Evolutionary conservation across 2,797 vertebrate genomes (phyloP), one percentile per base, ranked within the genome.

Genomic region (Chlorospingus flavigularis): DNA sequence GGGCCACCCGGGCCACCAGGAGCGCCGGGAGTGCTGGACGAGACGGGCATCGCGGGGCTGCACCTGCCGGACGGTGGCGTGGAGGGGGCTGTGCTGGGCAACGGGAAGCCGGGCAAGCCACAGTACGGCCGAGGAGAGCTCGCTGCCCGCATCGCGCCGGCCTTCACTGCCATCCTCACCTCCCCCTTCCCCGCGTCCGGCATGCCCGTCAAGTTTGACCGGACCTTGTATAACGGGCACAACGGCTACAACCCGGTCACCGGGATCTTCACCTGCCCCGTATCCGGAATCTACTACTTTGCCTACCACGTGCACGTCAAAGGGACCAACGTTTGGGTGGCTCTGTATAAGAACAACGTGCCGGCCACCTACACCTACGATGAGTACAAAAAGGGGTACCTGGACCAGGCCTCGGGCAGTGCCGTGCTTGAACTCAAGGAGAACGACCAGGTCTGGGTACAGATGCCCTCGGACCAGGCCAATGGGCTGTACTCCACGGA

Each of bases 381-480:
- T 2, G 99, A 99, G 96, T 99, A 99, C 98, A 99, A 99, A 98
- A 99, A 99, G 96, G 99, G 99, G 92, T 99, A 99, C 97, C 98
- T 99, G 98, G 99, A 99, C 98, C 99, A 99, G 98, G 99, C 99
- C 6, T 99, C 99, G 2, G 99, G 99, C 42, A 99, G 99, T 75
- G 99, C 99, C 1, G 99, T 99, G 94, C 98, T 99, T 55, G 99
- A 99, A 98, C 98, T 99, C 86, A 99, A 99, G 97, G 98, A 99
- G 97, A 99, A 98, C 3, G 99, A 99, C 97, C 99, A 99, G 96
- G 99, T 99, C 87, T 99, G 99, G 99, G 97, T 99, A 91, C 99
- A 99, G 96, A 99, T 99, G 99, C 99, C 99, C 60, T 99, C 99
- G 19, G 99, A 99, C 98, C 99, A 99, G 98, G 99, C 99, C 95